phyloP scores from a whole-genome alignment of 2,113 vertebrate genomes.

The Ctenodactylus gundi region DNA sequence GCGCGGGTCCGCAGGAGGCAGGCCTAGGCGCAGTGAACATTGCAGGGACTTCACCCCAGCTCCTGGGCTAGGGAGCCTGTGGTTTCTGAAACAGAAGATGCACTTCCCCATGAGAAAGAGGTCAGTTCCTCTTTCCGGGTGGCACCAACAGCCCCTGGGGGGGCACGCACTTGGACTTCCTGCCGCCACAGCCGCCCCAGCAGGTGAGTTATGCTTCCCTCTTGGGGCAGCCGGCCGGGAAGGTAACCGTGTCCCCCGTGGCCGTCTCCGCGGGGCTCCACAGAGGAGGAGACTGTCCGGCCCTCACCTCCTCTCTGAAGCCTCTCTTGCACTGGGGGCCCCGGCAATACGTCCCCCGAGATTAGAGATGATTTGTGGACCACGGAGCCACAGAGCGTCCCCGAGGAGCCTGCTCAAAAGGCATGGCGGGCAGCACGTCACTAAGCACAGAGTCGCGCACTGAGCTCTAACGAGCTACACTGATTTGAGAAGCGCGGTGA shows the following conservation, averaged over 20 bases:
- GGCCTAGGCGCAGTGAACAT: slow-evolving; percentile 53
- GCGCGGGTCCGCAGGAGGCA: not conserved
- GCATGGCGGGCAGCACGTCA: too few species aligned
- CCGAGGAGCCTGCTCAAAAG: not conserved
- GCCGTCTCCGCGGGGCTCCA: not conserved
- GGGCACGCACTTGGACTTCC: slow-evolving; percentile 47
- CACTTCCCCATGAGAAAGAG: slow-evolving; percentile 73
- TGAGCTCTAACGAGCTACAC: not conserved
- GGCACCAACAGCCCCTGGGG: slow-evolving; percentile 56
- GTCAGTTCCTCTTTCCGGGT: slow-evolving; percentile 74
- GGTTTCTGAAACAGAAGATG: slow-evolving; percentile 65
- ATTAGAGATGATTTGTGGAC: not conserved
- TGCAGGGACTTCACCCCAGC: slow-evolving; percentile 59
- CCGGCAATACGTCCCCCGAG: not conserved
- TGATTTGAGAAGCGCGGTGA: not conserved
- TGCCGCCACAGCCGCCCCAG: not conserved
- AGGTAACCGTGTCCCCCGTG: not conserved
- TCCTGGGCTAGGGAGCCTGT: slow-evolving; percentile 42
- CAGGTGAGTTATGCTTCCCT: slow-evolving; percentile 56
- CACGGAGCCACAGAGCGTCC: not conserved
- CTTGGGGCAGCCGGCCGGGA: not conserved
- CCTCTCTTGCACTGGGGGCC: not conserved
- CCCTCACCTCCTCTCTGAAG: not conserved
- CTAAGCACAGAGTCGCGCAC: not conserved
- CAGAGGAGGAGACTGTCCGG: not conserved